Evolutionary conservation across 2,888 invertebrate genomes (phyloP), one percentile per base, ranked within the genome.

Genomic region (Sussaba pulchella): DNA sequence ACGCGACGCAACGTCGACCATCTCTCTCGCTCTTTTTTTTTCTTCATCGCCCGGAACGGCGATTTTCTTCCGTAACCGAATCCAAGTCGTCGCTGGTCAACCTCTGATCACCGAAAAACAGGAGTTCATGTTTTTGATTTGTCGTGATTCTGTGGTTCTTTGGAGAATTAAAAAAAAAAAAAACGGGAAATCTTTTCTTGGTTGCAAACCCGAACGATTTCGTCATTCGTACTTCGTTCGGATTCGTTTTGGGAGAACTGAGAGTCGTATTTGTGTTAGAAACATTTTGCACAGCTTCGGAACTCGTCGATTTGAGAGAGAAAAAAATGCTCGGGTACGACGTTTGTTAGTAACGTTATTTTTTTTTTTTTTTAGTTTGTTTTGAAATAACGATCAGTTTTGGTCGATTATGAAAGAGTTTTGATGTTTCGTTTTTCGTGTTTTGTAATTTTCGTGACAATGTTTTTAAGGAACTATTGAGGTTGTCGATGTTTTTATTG

Each of bases 71-170:
- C 52, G 39, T 52, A 52, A 50, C 31, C 67, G 39, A 50, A 52
- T 67, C 67, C 67, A 52, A 21, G 67, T 67, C 52, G 67, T 67
- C 67, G 52, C 67, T 67, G 66, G 66, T 66, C 66, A 66, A 66
- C 67, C 66, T 67, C 52, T 67, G 67, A 67, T 67, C 67, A 67
- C 52, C 67, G 67, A 67, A 67, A 67, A 67, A 52, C 21, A 52
- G 36, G 67, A 66, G n/a, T 47, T 66, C 50, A 47, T 47, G 6
- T 9, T 47, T 64, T 47, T 64, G 45, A 47, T 66, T 50, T 47
- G 47, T 66, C 12, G 26, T 24, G 4, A n/a, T 14, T 36, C n/a
- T n/a, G n/a, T n/a, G n/a, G n/a, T n/a, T n/a, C n/a, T n/a, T n/a
- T n/a, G n/a, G n/a, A n/a, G n/a, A n/a, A n/a, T n/a, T n/a, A n/a